A percentile compares a stretch with the other conserved stretches of the same genome.
phyloP scores from a whole-genome alignment of 2,113 vertebrate species.

The Rostratula benghalensis region DNA sequence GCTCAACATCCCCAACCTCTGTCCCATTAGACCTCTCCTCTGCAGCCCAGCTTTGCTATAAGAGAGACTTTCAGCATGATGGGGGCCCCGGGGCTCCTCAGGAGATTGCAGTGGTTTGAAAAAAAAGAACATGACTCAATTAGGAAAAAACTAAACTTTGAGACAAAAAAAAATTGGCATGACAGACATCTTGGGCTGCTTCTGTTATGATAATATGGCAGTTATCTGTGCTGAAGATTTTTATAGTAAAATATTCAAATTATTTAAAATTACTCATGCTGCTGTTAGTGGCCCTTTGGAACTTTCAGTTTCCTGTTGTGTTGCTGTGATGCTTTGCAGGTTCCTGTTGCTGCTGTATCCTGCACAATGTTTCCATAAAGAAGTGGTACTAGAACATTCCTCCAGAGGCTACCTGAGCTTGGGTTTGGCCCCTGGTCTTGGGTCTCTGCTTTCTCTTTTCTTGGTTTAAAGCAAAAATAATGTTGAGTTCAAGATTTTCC shows the following conservation, averaged over 20 bases:
- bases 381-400: neutral
- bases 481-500: neutral
- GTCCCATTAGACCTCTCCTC: neutral
- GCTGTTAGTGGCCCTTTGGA: neutral
- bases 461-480: neutral
- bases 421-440: neutral
- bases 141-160: neutral
- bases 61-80: neutral
- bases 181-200: neutral
- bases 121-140: fast-evolving
- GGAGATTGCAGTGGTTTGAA: neutral
- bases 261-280: neutral
- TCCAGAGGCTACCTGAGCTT: neutral
- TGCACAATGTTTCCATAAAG: neutral
- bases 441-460: fast-evolving
- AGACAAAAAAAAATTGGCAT: neutral
- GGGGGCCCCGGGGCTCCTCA: neutral
- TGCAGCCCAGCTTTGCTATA: fast-evolving
- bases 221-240: neutral
- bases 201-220: neutral
- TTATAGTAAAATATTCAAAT: neutral
- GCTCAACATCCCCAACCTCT: neutral
- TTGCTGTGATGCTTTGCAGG: neutral
- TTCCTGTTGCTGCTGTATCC: neutral
- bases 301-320: too few species aligned